Evolutionary conservation across 2,888 invertebrate species (phyloP).

Genomic region (Rhamphomyia laevipes): DNA sequence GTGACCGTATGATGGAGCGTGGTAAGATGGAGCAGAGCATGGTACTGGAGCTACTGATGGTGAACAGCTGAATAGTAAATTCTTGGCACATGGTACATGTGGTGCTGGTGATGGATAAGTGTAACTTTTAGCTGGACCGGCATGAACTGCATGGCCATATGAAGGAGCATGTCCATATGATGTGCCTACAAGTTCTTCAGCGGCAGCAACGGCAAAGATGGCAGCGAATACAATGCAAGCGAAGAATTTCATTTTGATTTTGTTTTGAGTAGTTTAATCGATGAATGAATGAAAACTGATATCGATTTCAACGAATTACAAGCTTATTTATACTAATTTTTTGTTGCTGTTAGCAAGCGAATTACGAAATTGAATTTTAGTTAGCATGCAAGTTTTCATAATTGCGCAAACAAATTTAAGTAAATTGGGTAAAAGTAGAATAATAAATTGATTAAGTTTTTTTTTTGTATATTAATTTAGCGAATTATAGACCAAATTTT

Average conservation of each 20-base stretch:
- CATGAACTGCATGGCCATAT: background rate
- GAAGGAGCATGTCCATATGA: no score
- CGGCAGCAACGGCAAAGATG: background rate
- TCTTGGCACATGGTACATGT: slow-evolving; percentile 24
- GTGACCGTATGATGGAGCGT: background rate
- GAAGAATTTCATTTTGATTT: background rate
- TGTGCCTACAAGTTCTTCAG: background rate
- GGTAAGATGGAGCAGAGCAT: slow-evolving; percentile 16
- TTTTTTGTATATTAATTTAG: no score
- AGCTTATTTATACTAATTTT: no score
- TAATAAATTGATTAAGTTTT: no score
- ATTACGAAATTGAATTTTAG: no score
- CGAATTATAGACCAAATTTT: no score
- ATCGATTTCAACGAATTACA: no score
- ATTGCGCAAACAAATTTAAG: no score
- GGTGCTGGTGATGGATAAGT: background rate
- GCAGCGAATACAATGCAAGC: background rate
- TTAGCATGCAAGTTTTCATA: no score
- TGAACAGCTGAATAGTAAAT: slow-evolving; percentile 30
- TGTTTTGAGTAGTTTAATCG: background rate
- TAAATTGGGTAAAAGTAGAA: no score
- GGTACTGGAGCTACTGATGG: slow-evolving; percentile 27
- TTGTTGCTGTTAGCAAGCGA: no score
- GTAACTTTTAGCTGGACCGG: background rate
- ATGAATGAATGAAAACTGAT: no score